Percentiles rank a stretch among this genome's conserved stretches.
phyloP scores from a whole-genome alignment of 2,797 vertebrate genomes.

The Microtus agrestis region DNA sequence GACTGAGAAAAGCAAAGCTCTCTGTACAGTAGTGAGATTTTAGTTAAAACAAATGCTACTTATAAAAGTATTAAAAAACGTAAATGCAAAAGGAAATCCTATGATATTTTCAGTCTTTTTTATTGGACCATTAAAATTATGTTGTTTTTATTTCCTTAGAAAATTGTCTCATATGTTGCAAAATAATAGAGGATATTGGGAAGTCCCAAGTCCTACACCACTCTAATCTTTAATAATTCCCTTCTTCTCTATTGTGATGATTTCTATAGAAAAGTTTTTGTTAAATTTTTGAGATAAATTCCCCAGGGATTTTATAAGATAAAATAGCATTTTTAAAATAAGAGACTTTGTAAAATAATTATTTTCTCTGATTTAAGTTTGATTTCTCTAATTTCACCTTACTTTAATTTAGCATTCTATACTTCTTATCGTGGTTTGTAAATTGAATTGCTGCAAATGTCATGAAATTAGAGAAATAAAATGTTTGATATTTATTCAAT shows the following conservation, averaged over 20 bases:
- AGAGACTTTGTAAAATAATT: not conserved
- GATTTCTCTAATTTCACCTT: not conserved
- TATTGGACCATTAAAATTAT: not conserved
- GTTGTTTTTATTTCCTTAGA: constrained; percentile 10
- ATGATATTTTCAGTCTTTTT: not conserved
- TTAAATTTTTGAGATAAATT: not conserved
- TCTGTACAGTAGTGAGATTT: not conserved
- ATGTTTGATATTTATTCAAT: not conserved
- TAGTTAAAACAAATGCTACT: not conserved
- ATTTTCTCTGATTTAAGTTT: not conserved
- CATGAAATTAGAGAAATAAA: constrained; percentile 17
- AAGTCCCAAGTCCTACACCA: constrained; percentile 9
- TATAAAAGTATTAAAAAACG: not conserved
- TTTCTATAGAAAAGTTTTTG: constrained; percentile 8
- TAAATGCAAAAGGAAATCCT: not conserved
- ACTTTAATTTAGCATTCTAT: constrained; percentile 9
- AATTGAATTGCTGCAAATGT: not conserved
- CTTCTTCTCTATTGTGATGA: constrained; percentile 50
- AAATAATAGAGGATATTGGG: not conserved
- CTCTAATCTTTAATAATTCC: constrained; percentile 51
- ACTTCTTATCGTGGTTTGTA: not conserved
- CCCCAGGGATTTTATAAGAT: not conserved
- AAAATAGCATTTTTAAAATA: not conserved
- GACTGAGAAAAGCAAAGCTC: not conserved
- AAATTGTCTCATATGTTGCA: not conserved